Base-by-base conservation (phyloP, 2,797 vertebrate species). In the Pteropus rufus region DNA sequence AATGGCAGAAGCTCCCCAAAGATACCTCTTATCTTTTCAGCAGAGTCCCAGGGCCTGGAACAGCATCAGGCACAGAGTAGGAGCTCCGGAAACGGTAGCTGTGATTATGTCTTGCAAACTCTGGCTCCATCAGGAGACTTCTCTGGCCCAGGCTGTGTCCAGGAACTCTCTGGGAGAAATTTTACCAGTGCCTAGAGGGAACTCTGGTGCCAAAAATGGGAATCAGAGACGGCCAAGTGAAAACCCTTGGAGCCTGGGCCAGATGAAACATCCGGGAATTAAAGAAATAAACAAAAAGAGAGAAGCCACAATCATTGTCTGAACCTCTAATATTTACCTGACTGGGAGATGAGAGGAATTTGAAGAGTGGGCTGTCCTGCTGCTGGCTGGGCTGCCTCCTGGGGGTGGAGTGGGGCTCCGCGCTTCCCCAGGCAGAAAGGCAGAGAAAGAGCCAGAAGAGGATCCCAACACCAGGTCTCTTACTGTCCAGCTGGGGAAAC, bases 261-360 rank as follows among this genome's bases (percentile, higher is more conserved):
- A 93, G 64, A 65, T 62, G 93, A 91, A 91, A 97, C 93, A 94
- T 94, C 95, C 34, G 52, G 85, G 81, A 93, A 96, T 91, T 82
- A 36, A 69, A 56, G 3, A 44, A 90, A 92, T 52, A 94, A 96
- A 92, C 83, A 85, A 39, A 69, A 80, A 26, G 52, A 44, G 70
- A 84, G 86, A 93, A 94, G 72, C 60, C 39, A 44, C 44, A 23
- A 12, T 81, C 21, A 93, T n/a, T 49, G 46, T 85, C 84, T 62
- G 87, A 92, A 67, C 70, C 56, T 67, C 76, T 10, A 26, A 36
- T 36, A 29, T 62, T 65, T 83, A 80, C 18, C 29, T 62, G 84
- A 24, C 56, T 15, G 49, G 31, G 41, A 62, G 79, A 73, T 0
- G 3, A 26, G 70, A 19, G 1, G n/a, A 11, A 26, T 31, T 39